phyloP scores from a whole-genome alignment of 2,113 vertebrate species.

The Delphinapterus leucas region DNA sequence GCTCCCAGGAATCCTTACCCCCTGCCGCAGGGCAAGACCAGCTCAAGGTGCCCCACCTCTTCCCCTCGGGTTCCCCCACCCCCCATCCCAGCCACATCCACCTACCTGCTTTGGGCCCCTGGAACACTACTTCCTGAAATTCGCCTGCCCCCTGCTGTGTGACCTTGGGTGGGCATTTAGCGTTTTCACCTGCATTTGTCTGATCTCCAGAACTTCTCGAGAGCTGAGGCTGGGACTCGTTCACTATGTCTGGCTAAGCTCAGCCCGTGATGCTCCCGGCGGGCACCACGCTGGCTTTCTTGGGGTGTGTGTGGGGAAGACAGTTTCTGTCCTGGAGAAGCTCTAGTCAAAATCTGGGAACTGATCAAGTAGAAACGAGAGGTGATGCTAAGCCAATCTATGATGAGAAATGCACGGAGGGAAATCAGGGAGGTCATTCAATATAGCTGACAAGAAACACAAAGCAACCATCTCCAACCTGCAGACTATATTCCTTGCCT shows the following conservation, averaged over 20 bases:
- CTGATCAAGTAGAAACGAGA: not conserved
- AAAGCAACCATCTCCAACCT: not conserved
- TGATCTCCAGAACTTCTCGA: not conserved
- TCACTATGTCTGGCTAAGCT: not conserved
- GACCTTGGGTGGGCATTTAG: not conserved
- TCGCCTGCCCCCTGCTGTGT: not conserved
- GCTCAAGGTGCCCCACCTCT: not conserved
- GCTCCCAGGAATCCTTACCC: not conserved
- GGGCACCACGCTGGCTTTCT: not conserved
- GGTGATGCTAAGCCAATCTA: not conserved
- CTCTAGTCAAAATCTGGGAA: not conserved
- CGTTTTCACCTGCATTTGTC: not conserved
- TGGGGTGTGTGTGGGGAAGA: not conserved
- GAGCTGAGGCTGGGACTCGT: not conserved
- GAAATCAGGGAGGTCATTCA: not conserved
- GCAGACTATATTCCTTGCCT: not conserved
- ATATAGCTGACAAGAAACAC: not conserved
- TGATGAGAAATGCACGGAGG: not conserved
- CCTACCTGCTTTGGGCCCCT: not conserved
- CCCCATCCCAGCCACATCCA: not conserved
- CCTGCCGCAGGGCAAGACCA: not conserved
- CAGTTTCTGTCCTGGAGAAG: not conserved
- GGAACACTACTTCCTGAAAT: not conserved
- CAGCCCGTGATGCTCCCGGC: accelerated
- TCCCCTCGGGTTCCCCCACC: accelerated